Base-by-base conservation (phyloP, 2,888 invertebrate species). In the Unio delphinus region DNA sequence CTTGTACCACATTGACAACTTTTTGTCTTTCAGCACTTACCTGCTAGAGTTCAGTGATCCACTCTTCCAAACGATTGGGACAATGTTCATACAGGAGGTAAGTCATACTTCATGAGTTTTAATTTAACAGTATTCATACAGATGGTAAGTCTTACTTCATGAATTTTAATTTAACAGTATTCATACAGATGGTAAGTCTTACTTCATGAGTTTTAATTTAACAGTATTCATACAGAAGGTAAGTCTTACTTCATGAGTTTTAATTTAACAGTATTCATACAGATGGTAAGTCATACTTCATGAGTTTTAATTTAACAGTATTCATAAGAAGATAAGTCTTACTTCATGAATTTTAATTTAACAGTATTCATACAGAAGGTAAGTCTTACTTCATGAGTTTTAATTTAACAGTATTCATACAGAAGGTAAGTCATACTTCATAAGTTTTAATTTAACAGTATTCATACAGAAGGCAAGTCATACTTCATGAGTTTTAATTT, bases 11-110 rank as follows among this genome's bases (percentile, higher is more conserved):
- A 30, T 30, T 30, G 28, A 30, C 23, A 23, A 23, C 23, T 23
- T 23, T 30, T 18, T 69, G 75, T 74, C 73, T 89, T 90, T 65
- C 85, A 92, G 93, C 75, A 94, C 94, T 0, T 92, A 94, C 62
- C 93, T 96, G 75, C 86, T 98, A 64, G 94, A 95, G 72, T 96
- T 97, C 0, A 92, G 91, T 4, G 96, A 96, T 83, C 92, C 93
- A 0, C 86, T 96, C 5, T 98, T 97, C 88, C 90, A 91, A 69
- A 89, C 89, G 55, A 92, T 98, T 74, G 96, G 96, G 2, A 90
- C 91, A 61, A 89, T 91, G 81, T 97, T 97, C 90, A 89, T 97
- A 28, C 89, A 90, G 55, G 94, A 94, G 91, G 94, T 95, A 90
- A 45, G 11, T 45, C 23, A 23, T 23, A 23, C 23, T 23, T 23